These are phyloP conservation scores for Benitochromis conjunctus DNA, from an alignment of 2,113 vertebrate species.

Conservation along the genomic window DNA sequence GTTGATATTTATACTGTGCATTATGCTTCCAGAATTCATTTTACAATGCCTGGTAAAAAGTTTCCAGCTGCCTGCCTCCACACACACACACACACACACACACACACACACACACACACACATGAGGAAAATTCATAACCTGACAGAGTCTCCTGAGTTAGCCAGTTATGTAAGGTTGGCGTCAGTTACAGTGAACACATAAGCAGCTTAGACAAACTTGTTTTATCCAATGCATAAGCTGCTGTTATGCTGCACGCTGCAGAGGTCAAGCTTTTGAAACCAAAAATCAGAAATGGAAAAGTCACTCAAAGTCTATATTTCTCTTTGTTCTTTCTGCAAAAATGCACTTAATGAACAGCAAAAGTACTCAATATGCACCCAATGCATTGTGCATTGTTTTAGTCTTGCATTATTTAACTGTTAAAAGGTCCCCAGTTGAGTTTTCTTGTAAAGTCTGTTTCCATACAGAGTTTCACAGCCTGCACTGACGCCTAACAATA, in stretches of 20 bases:
- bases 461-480: neutral
- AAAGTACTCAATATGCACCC: neutral
- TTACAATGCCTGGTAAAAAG: neutral
- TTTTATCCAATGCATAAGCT: accelerated
- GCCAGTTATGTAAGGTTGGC: neutral
- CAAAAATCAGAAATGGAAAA: neutral
- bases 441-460: neutral
- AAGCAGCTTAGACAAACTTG: neutral
- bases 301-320: neutral
- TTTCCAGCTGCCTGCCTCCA: neutral
- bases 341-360: neutral
- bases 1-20: neutral
- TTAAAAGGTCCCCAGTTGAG: neutral
- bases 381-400: accelerated
- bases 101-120: neutral
- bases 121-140: neutral
- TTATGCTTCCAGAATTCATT: neutral
- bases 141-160: neutral
- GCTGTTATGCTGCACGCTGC: neutral
- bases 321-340: neutral
- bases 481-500: neutral
- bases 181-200: neutral
- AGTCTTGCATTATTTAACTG: neutral
- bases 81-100: neutral
- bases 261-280: neutral